phyloP scores from a whole-genome alignment of 92 coral and sea anemone species.

The Zoanthus solanderi region DNA sequence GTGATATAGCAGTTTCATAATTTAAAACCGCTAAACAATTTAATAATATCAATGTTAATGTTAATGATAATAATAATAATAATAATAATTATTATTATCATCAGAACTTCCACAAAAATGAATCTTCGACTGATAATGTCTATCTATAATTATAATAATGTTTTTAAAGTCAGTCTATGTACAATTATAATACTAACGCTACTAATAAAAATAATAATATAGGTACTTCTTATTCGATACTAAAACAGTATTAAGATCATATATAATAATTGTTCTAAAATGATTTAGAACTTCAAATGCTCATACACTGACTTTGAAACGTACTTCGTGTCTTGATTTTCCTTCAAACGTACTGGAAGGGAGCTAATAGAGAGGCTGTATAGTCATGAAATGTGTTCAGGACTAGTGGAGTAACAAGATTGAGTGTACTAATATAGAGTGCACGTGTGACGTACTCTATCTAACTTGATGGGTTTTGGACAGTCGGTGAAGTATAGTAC shows the following conservation, averaged over 20 bases:
- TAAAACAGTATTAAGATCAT: neutral
- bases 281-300: neutral
- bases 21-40: too few relatives aligned
- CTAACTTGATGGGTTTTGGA: too few relatives aligned
- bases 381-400: neutral
- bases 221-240: neutral
- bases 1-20: too few relatives aligned
- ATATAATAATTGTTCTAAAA: neutral
- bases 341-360: conserved; percentile 2
- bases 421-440: too few relatives aligned
- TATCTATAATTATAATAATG: neutral
- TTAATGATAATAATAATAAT: neutral
- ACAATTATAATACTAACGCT: neutral
- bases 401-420: neutral
- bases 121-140: neutral
- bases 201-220: neutral
- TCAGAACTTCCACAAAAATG: neutral
- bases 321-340: neutral
- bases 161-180: neutral
- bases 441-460: too few relatives aligned
- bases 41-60: neutral
- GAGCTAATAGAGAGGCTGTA: neutral
- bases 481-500: too few relatives aligned
- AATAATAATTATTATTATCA: neutral
- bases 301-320: neutral